Percentiles rank a stretch among this genome's conserved stretches.
These are phyloP conservation scores for Salvator merianae DNA, from an alignment of 2,113 vertebrate genomes.

Conservation along the genomic window DNA sequence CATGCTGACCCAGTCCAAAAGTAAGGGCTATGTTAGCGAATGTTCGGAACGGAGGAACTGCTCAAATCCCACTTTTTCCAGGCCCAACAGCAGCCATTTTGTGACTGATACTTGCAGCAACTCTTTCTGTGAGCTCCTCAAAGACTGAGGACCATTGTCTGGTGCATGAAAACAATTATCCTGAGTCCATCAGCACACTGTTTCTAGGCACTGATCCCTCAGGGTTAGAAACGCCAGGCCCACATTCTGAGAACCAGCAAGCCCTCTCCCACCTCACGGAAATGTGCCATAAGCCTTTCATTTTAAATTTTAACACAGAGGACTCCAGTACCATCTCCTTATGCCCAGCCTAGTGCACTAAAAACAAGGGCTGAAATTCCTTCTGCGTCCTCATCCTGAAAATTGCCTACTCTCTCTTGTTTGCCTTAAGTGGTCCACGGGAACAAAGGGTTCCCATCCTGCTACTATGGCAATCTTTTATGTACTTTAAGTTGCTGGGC, in stretches of 20 bases:
- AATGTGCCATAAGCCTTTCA: neutral
- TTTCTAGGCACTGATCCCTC: neutral
- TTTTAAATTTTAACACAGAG: neutral
- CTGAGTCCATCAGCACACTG: neutral
- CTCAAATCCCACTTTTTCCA: too few species aligned
- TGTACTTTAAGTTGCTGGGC: conserved; percentile 7
- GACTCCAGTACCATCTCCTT: neutral
- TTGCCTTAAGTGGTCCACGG: conserved; percentile 1
- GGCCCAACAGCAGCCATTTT: too few species aligned
- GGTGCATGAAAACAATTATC: neutral
- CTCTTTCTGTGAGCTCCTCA: too few species aligned
- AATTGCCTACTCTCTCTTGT: neutral
- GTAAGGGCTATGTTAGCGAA: too few species aligned
- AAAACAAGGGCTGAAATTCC: neutral
- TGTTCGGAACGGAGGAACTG: too few species aligned
- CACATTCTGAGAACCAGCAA: neutral
- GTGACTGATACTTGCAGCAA: too few species aligned
- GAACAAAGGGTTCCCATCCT: conserved; percentile 17
- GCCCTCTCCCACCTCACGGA: neutral
- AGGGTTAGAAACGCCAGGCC: neutral
- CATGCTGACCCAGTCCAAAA: too few species aligned
- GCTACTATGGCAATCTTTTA: neutral
- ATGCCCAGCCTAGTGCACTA: neutral
- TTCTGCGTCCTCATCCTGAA: neutral
- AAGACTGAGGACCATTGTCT: too few species aligned